Percentiles rank a stretch among this genome's conserved stretches.
Evolutionary conservation across 2,797 vertebrate species (phyloP).

Genomic region (Rhadinocentrus ornatus): DNA sequence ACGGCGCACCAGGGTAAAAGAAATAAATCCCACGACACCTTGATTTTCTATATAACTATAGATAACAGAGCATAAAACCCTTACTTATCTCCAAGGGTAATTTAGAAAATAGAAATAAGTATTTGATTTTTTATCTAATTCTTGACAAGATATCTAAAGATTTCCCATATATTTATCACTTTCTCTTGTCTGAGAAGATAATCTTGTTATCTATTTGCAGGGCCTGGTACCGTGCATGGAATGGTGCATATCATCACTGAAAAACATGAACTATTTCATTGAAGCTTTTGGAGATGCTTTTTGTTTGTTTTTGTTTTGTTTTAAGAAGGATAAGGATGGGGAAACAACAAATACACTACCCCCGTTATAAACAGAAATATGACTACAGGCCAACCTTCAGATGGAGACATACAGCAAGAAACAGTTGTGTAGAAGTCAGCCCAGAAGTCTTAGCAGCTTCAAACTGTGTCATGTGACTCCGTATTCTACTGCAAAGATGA

Average conservation of each 20-base stretch:
- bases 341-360: background rate
- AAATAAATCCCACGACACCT: background rate
- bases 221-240: constrained; percentile 93
- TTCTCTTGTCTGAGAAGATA: background rate
- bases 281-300: constrained; percentile 38
- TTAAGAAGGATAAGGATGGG: constrained; percentile 38
- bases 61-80: background rate
- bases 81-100: background rate
- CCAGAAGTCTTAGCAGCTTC: constrained; percentile 10
- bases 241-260: constrained; percentile 92
- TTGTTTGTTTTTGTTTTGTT: constrained; percentile 3
- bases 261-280: constrained; percentile 35
- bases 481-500: constrained; percentile 33
- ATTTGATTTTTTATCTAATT: background rate
- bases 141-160: background rate
- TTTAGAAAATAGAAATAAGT: background rate
- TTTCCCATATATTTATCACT: background rate
- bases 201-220: constrained; percentile 71
- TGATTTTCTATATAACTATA: background rate
- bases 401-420: background rate
- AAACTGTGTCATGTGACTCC: constrained; percentile 29
- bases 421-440: constrained; percentile 19
- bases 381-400: constrained; percentile 13
- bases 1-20: constrained; percentile 88
- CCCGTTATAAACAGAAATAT: constrained; percentile 24